Base-by-base conservation (phyloP, 1,140 invertebrate species). In the Drosophila rhopaloa region DNA sequence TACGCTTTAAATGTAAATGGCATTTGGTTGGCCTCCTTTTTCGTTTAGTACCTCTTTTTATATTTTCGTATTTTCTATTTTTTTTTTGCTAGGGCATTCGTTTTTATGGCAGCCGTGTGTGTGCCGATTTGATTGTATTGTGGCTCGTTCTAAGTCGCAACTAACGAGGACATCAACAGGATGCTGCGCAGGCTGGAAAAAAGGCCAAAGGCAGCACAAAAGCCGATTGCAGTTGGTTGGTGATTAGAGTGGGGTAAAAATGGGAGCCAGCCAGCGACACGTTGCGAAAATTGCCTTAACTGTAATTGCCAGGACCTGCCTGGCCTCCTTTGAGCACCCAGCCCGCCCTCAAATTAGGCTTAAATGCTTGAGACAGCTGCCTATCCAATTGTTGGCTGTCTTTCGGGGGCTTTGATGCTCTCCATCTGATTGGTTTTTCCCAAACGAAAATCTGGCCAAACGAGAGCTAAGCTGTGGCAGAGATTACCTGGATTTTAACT, bases 121-220 rank as follows among this genome's bases (percentile, higher is more conserved):
- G 43, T 44, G 61, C n/a, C 46, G 32, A 38, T 78, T 83, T 82
- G 81, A 84, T 80, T 88, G 81, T 88, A 83, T 76, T 83, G 84
- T 59, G 65, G 66, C 55, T 63, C 68, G 63, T 77, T 78, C 63
- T 89, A 88, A 88, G 84, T 89, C 84, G 48, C 61, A 84, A 61
- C 84, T 89, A 88, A 88, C 84, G 84, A 88, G 84, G 84, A 81
- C 84, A 89, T 88, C 85, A 89, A 84, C 84, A 89, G 84, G 84
- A 88, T 84, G 80, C 83, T 75, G 77, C 77, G 76, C 76, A 41
- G 44, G 38, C 51, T 38, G 40, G 37, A 40, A 55, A 76, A 67
- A 74, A 53, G 46, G 65, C 37, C 16, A 74, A 53, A 53, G 63
- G 44, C 61, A 72, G 81, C 74, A 82, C 76, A 88, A 88, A 86